Evolutionary conservation across 2,888 invertebrate species (phyloP).

Genomic region (Dicyrtoma fusca): DNA sequence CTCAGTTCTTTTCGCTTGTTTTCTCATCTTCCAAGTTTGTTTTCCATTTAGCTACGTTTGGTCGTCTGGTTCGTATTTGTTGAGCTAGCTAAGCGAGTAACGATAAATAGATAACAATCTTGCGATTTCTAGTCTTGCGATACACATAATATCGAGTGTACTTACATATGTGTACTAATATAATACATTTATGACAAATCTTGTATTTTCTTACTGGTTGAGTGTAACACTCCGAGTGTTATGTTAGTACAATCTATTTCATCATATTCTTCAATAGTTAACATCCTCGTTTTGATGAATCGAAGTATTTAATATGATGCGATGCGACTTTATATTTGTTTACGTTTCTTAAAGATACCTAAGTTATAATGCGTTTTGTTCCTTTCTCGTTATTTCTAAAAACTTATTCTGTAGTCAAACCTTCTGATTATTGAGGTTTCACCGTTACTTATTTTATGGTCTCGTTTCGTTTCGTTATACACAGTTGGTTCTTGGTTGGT

Average conservation of each 20-base stretch:
- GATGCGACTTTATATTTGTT: slow-evolving; percentile 17
- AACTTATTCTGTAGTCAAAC: background rate
- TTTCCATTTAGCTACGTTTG: background rate
- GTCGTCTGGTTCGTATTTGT: background rate
- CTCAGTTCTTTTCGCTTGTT: slow-evolving; percentile 16
- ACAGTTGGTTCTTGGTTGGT: slow-evolving; percentile 10
- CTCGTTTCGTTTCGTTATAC: slow-evolving; percentile 26
- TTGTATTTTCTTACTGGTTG: background rate
- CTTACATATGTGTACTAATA: background rate
- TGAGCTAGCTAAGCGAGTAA: background rate
- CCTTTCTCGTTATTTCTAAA: background rate
- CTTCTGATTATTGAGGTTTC: slow-evolving; percentile 13
- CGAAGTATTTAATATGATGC: slow-evolving; percentile 9
- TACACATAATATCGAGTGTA: too few species aligned
- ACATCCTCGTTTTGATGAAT: background rate
- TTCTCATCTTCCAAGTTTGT: background rate
- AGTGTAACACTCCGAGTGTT: background rate
- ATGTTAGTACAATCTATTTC: slow-evolving; percentile 3
- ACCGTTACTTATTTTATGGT: slow-evolving; percentile 15
- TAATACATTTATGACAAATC: background rate
- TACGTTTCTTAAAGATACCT: slow-evolving; percentile 16
- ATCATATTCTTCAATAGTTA: background rate
- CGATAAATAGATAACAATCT: too few species aligned
- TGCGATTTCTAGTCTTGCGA: too few species aligned
- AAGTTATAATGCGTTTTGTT: background rate